phyloP scores from a whole-genome alignment of 2,797 vertebrate genomes.

The Gallinago stenura region DNA sequence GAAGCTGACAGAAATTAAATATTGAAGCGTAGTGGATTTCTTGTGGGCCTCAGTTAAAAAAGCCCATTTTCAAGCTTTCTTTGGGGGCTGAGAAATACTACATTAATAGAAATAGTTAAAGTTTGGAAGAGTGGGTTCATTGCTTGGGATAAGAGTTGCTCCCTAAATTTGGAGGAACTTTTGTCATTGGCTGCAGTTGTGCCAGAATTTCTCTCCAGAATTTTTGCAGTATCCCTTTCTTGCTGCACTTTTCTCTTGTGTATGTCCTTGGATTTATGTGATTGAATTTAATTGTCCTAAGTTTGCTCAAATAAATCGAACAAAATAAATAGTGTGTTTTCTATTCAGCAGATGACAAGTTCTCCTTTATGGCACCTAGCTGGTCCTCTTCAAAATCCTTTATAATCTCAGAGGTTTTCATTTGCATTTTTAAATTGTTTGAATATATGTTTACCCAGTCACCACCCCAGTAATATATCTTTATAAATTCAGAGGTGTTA shows the following conservation, averaged over 20 bases:
- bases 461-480: not conserved
- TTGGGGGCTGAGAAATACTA: not conserved
- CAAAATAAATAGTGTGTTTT: not conserved
- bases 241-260: not conserved
- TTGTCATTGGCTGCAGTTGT: not conserved
- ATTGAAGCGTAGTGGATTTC: not conserved
- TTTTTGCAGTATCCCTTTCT: not conserved
- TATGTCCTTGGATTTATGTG: not conserved
- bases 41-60: not conserved
- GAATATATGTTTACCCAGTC: not conserved
- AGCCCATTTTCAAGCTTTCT: not conserved
- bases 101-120: not conserved
- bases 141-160: not conserved
- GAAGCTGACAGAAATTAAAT: not conserved
- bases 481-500: not conserved
- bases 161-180: not conserved
- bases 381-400: not conserved
- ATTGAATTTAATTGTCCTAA: not conserved
- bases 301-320: not conserved
- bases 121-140: not conserved
- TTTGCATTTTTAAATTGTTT: not conserved
- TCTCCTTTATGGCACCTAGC: not conserved
- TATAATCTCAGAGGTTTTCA: not conserved
- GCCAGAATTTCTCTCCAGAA: not conserved
- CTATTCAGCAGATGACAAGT: not conserved